Conservation (phyloP, 1,140 invertebrate species). For the Drosophila nikananu region DNA sequence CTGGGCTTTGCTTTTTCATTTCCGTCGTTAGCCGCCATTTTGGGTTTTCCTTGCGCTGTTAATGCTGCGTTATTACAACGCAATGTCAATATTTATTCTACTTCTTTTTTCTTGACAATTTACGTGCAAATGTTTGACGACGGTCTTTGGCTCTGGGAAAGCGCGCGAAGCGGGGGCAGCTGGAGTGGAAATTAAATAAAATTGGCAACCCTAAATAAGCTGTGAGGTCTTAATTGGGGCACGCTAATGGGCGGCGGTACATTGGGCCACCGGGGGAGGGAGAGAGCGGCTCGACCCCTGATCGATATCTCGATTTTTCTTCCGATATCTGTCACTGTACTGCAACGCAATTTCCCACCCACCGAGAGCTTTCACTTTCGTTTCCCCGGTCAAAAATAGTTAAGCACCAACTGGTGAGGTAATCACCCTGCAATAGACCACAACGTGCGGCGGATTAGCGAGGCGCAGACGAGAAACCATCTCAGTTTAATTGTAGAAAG, state of each 20-base stretch:
- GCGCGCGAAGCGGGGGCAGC: neutral
- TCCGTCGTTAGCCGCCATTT: slow-evolving; percentile 67
- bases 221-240: slow-evolving; percentile 59
- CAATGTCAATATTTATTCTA: slow-evolving; percentile 78
- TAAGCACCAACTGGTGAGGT: slow-evolving; percentile 18
- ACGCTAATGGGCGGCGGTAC: slow-evolving; percentile 32
- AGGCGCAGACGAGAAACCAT: slow-evolving; percentile 43
- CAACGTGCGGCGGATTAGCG: slow-evolving; percentile 31
- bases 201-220: slow-evolving; percentile 76
- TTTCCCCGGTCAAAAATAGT: slow-evolving; percentile 18
- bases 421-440: slow-evolving; percentile 34
- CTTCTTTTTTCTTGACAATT: slow-evolving; percentile 58
- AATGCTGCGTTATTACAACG: slow-evolving; percentile 83
- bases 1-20: slow-evolving; percentile 59
- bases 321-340: neutral
- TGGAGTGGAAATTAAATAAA: slow-evolving; percentile 70
- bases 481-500: slow-evolving; percentile 75
- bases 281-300: neutral
- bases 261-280: neutral
- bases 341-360: slow-evolving; percentile 26
- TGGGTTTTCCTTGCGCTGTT: slow-evolving; percentile 53
- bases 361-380: slow-evolving; percentile 42
- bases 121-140: slow-evolving; percentile 71
- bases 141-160: slow-evolving; percentile 21
- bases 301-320: slow-evolving; percentile 28